Conservation (phyloP, 1,140 invertebrate genomes). For the Drosophila burlai region DNA sequence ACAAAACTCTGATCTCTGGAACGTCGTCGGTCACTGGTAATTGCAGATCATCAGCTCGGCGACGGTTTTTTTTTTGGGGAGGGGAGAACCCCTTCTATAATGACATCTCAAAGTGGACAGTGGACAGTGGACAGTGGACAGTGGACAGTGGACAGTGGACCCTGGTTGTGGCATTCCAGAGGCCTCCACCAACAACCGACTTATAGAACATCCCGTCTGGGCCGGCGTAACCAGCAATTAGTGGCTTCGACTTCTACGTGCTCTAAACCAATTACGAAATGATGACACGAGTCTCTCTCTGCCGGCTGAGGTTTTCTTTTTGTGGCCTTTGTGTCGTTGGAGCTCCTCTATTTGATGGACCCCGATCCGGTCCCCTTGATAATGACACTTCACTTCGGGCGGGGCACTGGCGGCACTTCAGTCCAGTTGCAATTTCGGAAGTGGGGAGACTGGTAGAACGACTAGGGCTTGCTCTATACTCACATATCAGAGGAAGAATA, state of each 20-base stretch:
- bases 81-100: conserved; percentile 21
- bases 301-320: neutral
- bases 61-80: neutral
- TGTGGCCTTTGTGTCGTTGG: conserved; percentile 8
- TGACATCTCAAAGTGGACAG: conserved; percentile 49
- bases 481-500: neutral
- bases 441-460: neutral
- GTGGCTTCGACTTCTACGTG: conserved; percentile 52
- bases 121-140: too few species aligned
- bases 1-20: conserved; percentile 7
- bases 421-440: conserved; percentile 12
- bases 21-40: conserved; percentile 25
- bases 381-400: conserved; percentile 26
- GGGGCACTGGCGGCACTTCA: conserved; percentile 7
- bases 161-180: conserved; percentile 2
- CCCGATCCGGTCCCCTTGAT: conserved; percentile 22
- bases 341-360: conserved; percentile 10
- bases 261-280: conserved; percentile 70
- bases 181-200: neutral
- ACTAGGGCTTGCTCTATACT: neutral
- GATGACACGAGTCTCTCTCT: conserved; percentile 65
- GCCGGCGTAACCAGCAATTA: conserved; percentile 59
- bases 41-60: conserved; percentile 34
- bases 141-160: conserved; percentile 34
- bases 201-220: conserved; percentile 44